A percentile compares a stretch with the other conserved stretches of the same genome.
phyloP scores from a whole-genome alignment of 1,140 invertebrate genomes.

The Temnothorax longispinosus region DNA sequence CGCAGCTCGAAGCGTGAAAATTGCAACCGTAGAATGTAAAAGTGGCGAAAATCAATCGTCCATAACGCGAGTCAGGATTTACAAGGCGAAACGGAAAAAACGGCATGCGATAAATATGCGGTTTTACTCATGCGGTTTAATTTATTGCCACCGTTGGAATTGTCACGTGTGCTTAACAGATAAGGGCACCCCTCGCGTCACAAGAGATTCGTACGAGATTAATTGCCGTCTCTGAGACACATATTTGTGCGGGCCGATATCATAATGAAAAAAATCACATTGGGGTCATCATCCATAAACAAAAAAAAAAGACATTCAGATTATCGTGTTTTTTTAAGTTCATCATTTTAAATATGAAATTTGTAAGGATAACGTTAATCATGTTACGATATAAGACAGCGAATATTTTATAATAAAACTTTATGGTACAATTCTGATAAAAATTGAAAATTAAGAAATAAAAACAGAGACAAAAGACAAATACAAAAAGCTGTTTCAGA shows the following conservation, averaged over 20 bases:
- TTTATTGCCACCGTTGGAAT: slow-evolving; percentile 23
- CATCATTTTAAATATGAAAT: not conserved
- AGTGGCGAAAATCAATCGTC: slow-evolving; percentile 6
- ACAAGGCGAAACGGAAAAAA: slow-evolving; percentile 26
- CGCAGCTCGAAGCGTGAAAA: slow-evolving; percentile 2
- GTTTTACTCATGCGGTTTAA: slow-evolving; percentile 1
- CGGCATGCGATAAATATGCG: slow-evolving; percentile 12
- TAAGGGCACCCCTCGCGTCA: not conserved
- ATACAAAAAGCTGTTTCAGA: not conserved
- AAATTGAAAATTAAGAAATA: slow-evolving; percentile 3
- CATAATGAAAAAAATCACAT: not conserved
- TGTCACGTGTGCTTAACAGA: slow-evolving; percentile 34
- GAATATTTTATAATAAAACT: not conserved
- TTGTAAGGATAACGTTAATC: not conserved
- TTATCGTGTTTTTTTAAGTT: not conserved
- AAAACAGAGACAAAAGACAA: not conserved
- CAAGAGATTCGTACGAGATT: slow-evolving; percentile 14
- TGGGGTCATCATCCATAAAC: no score
- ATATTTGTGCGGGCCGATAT: not conserved
- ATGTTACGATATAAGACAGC: not conserved
- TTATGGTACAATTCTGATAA: not conserved
- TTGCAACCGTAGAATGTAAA: slow-evolving; percentile 14
- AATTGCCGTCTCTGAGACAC: not conserved
- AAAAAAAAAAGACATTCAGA: not conserved
- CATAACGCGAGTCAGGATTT: slow-evolving; percentile 18